Evolutionary conservation across 1,140 invertebrate genomes (phyloP), one percentile per base, ranked within the genome.

Genomic region (Rhizoglyphus robini): DNA sequence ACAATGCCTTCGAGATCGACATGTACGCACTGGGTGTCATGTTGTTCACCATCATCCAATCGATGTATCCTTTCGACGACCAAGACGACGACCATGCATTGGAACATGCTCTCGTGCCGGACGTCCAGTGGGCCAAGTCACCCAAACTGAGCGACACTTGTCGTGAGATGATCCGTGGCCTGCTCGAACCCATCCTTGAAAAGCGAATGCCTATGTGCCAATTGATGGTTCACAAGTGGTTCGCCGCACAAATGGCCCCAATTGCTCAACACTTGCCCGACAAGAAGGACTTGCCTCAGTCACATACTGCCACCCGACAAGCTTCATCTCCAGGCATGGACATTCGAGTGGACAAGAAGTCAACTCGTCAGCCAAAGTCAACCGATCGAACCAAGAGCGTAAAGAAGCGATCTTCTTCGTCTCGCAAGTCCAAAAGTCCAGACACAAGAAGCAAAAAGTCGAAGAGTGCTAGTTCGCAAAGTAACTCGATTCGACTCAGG

Each of bases 1-100:
- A 54, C 51, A 54, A 54, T 32, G 51, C 51, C 8, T 54, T 54
- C 31, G 51, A 54, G 8, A 20, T 54, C 31, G 51, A 54, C 20
- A 54, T 54, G 51, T 54, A 54, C 51, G 51, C 51, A 25, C 20
- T 54, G 51, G 51, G 51, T 15, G 51, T 54, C 23, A 54, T 54
- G 51, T 32, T 54, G 23, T 54, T 54, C 23, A 23, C 23, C 51
- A 25, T 54, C 8, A 15, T 54, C 8, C 51, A 54, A 32, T 8
- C 23, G 8, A 15, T 15, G 8, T 54, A 54, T 32, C 51, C 51
- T 8, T 54, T 54, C 51, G 51, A 54, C 20, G 51, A 8, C 23
- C 8, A 54, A 8, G 51, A 54, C 20, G 51, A 54, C 20, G 51
- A 54, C 8, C 8, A 54, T 11, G 51, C 51, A 20, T 32, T 54